Evolutionary conservation across 2,797 vertebrate species (phyloP).

Genomic region (Tragelaphus eurycerus): DNA sequence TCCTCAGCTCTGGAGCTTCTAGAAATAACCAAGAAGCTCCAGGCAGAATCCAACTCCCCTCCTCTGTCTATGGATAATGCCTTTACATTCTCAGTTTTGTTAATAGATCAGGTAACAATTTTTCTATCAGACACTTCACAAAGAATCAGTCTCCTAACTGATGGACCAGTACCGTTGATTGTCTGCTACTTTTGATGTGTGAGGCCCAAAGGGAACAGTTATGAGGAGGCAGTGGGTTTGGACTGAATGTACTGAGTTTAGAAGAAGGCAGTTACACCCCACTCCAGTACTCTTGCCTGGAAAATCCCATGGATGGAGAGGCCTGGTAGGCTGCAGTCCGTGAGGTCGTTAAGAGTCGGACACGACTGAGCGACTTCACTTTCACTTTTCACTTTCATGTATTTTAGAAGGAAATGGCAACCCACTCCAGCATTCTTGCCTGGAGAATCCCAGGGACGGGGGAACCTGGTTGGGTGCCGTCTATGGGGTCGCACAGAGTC

Average conservation of each 20-base stretch:
- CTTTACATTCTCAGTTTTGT: neutral
- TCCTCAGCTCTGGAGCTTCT: neutral
- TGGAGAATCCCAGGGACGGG: too few relatives aligned
- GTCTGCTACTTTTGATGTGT: neutral
- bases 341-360: too few relatives aligned
- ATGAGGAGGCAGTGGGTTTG: neutral
- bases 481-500: too few relatives aligned
- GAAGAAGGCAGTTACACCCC: too few relatives aligned
- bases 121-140: neutral
- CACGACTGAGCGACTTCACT: too few relatives aligned
- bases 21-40: neutral
- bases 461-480: too few relatives aligned
- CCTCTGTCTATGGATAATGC: neutral
- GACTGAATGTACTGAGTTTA: neutral
- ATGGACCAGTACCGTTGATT: neutral
- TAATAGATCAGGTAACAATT: neutral
- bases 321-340: too few relatives aligned
- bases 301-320: too few relatives aligned
- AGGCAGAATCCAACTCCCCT: neutral
- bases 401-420: too few relatives aligned
- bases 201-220: neutral
- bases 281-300: too few relatives aligned
- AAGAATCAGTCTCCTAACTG: neutral
- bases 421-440: too few relatives aligned
- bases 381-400: too few relatives aligned